Conservation (phyloP, 2,113 vertebrate species). For the Nycticorax nycticorax region DNA sequence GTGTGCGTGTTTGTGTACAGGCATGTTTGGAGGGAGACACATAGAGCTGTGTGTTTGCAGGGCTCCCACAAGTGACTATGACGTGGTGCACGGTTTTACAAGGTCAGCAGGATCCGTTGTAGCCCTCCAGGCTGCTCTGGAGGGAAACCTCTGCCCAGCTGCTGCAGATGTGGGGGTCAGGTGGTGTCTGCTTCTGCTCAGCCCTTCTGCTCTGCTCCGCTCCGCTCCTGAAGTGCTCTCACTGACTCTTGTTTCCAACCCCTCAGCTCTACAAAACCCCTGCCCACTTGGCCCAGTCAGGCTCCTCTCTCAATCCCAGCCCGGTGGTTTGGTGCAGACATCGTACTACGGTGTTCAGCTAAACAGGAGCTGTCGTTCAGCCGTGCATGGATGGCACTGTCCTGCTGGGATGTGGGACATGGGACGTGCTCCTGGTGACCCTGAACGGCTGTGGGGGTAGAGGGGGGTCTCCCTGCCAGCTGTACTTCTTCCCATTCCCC, state of each 20-base stretch:
- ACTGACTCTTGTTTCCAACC: not conserved
- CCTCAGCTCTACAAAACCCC: not conserved
- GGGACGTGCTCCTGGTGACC: not conserved
- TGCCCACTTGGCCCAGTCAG: not conserved
- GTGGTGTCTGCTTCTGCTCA: not conserved
- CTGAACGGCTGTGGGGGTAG: not conserved
- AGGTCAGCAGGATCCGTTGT: not conserved
- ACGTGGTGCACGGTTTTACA: not conserved
- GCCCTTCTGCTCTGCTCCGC: not conserved
- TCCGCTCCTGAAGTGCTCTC: not conserved
- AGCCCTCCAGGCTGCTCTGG: not conserved
- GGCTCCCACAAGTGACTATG: not conserved
- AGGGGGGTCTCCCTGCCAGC: not conserved
- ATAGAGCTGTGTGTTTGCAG: not conserved
- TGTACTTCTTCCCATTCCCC: constrained; percentile 34
- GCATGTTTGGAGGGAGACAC: rapidly evolving
- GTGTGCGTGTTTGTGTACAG: not conserved
- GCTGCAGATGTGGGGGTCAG: not conserved
- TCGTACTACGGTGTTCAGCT: rapidly evolving
- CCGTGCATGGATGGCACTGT: rapidly evolving
- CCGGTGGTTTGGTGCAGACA: not conserved
- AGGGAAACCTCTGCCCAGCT: not conserved
- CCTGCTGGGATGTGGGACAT: not conserved
- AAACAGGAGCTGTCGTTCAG: not conserved
- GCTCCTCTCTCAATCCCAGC: rapidly evolving